Evolutionary conservation across 2,113 vertebrate species (phyloP).

Genomic region (Mohoua ochrocephala): DNA sequence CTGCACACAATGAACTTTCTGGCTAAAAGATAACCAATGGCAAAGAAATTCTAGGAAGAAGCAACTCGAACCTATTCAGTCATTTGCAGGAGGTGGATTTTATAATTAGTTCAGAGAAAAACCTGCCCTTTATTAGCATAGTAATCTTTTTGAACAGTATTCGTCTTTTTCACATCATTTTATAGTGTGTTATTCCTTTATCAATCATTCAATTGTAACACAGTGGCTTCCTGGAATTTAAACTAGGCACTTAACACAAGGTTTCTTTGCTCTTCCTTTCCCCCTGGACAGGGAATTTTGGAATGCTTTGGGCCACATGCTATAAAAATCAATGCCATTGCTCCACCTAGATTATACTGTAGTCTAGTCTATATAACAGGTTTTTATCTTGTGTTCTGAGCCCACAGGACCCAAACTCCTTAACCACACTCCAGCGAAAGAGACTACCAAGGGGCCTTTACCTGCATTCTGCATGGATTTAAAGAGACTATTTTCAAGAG

Average conservation of each 20-base stretch:
- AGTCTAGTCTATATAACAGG: background rate
- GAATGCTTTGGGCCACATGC: background rate
- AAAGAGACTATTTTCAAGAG: background rate
- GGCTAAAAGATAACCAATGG: background rate
- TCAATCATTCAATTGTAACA: background rate
- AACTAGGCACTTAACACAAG: background rate
- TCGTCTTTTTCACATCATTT: background rate
- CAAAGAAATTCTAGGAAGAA: background rate
- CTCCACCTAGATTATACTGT: background rate
- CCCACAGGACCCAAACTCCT: accelerated
- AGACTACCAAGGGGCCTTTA: background rate
- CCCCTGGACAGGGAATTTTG: background rate
- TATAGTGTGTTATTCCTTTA: background rate
- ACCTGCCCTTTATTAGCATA: background rate
- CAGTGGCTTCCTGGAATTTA: background rate
- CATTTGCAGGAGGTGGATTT: background rate
- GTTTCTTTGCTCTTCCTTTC: background rate
- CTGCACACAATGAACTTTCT: background rate
- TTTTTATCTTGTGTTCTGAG: background rate
- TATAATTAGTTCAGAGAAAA: background rate
- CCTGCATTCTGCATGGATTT: background rate
- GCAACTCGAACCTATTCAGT: background rate
- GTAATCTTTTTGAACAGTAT: background rate
- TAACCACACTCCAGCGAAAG: background rate
- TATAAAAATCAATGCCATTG: background rate